Evolutionary conservation across 2,888 invertebrate species (phyloP).

Genomic region (Hydraecia micacea): DNA sequence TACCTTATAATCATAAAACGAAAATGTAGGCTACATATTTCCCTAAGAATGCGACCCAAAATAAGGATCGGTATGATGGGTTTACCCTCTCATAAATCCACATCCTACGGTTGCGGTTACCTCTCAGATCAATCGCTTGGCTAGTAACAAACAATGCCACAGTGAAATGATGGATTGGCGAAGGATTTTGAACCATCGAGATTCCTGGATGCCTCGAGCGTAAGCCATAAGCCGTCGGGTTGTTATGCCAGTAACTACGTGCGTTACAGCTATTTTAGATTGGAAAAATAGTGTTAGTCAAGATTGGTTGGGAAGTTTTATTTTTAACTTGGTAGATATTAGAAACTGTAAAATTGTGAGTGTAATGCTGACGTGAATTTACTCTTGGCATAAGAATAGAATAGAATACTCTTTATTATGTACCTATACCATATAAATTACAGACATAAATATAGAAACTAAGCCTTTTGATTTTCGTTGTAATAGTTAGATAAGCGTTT

Average conservation of each 20-base stretch:
- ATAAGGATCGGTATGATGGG: neutral
- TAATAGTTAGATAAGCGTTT: neutral
- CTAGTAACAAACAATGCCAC: constrained; percentile 13
- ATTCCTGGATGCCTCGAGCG: neutral
- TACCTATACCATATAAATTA: no score
- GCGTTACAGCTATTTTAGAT: neutral
- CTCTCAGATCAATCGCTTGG: neutral
- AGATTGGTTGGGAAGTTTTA: neutral
- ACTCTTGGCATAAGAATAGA: no score
- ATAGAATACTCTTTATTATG: no score
- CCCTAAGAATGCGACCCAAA: neutral
- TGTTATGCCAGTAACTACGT: constrained; percentile 10
- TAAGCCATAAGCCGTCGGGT: constrained; percentile 18
- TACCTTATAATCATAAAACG: neutral
- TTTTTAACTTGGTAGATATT: neutral
- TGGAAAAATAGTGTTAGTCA: neutral
- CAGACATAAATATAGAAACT: no score
- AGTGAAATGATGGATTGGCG: constrained; percentile 16
- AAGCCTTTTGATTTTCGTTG: neutral
- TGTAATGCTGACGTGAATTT: neutral
- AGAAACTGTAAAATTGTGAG: neutral
- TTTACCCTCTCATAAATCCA: neutral
- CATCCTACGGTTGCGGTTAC: neutral
- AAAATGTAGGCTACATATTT: neutral
- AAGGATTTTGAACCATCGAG: constrained; percentile 30